Evolutionary conservation across 2,113 vertebrate species (phyloP).

Genomic region (Ranitomeya imitator): DNA sequence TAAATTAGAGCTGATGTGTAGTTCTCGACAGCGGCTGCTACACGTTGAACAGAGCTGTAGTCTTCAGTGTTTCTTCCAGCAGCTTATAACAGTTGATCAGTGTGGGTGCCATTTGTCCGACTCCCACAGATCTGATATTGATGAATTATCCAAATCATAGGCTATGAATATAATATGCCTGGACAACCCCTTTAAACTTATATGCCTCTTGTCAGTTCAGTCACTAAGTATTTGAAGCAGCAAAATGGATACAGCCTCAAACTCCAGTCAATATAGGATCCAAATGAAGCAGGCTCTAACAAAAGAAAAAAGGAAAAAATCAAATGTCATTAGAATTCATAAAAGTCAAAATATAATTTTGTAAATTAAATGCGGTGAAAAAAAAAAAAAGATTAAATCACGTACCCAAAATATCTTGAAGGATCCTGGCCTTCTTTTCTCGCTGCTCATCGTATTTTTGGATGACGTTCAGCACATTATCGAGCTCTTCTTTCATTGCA

Average conservation of each 20-base stretch:
- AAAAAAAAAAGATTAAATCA: conserved; percentile 19
- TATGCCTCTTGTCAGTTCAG: not conserved
- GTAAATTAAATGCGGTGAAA: not conserved
- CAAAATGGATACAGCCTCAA: conserved; percentile 74
- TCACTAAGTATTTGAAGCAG: not conserved
- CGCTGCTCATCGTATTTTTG: conserved; percentile 66
- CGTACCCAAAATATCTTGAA: conserved; percentile 69
- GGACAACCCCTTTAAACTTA: no score
- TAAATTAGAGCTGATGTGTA: no score
- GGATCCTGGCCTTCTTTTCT: conserved; percentile 65
- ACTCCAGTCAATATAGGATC: conserved; percentile 71
- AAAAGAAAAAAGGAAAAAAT: conserved; percentile 62
- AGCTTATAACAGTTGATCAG: no score
- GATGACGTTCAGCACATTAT: conserved; percentile 70
- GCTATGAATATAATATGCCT: no score
- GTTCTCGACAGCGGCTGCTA: no score
- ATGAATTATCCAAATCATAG: no score
- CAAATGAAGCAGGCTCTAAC: conserved; percentile 71
- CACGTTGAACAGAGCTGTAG: no score
- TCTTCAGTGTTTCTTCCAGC: no score
- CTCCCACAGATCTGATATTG: no score
- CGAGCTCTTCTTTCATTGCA: conserved; percentile 69
- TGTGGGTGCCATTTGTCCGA: no score
- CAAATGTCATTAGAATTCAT: conserved; percentile 57
- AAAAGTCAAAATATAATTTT: not conserved